Conservation (phyloP, 2,797 vertebrate genomes). For the Anguilla pacifica region DNA sequence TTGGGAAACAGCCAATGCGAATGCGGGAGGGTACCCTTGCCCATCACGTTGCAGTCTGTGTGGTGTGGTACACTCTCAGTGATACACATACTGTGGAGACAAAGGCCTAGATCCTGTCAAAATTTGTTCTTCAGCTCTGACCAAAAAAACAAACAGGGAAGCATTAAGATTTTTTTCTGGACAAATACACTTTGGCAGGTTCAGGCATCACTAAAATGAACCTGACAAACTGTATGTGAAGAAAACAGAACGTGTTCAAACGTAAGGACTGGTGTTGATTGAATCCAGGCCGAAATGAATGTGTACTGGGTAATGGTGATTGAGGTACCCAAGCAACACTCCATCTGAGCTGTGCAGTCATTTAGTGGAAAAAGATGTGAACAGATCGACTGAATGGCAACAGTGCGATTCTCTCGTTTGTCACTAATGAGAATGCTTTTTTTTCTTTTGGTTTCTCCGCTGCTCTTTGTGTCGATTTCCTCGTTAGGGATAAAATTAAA, state of each 20-base stretch:
- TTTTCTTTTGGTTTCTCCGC: not conserved
- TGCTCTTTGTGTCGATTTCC: conserved; percentile 5
- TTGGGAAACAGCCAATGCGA: not conserved
- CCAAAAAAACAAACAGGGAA: not conserved
- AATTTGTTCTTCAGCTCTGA: not conserved
- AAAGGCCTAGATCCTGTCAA: not conserved
- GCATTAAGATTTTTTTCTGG: not conserved
- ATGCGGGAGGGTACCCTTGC: not conserved
- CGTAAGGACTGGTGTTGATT: not conserved
- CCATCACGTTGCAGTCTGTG: not conserved
- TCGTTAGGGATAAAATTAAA: not conserved
- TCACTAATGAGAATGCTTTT: not conserved
- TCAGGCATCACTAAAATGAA: not conserved
- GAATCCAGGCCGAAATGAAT: not conserved
- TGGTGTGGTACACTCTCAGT: not conserved
- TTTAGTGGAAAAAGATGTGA: not conserved
- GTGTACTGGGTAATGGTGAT: not conserved
- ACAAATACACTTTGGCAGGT: not conserved
- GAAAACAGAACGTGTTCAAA: not conserved
- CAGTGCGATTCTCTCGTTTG: not conserved
- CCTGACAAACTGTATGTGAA: not conserved
- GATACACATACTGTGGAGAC: not conserved
- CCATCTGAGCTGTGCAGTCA: not conserved
- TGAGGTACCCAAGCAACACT: too few species aligned
- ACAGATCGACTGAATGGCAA: not conserved